Evolutionary conservation across 1,140 invertebrate species (phyloP).

Genomic region (Brachionus sp.): DNA sequence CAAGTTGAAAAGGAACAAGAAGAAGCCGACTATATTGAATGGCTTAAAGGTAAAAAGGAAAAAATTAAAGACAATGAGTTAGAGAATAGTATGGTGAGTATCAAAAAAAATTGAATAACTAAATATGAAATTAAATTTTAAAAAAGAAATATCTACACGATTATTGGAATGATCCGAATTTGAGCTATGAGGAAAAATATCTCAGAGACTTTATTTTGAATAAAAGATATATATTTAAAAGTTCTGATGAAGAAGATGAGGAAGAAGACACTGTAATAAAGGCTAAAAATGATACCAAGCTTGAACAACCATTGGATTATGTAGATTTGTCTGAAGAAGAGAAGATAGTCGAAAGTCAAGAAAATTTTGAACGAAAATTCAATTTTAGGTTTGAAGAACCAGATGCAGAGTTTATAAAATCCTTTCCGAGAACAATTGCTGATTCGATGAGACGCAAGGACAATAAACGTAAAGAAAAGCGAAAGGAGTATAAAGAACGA

Average conservation of each 20-base stretch:
- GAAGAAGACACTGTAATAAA: slow-evolving; percentile 52
- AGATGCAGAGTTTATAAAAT: slow-evolving; percentile 84
- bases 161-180: slow-evolving; percentile 73
- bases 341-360: slow-evolving; percentile 74
- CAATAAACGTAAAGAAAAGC: slow-evolving; percentile 71
- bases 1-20: slow-evolving; percentile 60
- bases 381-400: slow-evolving; percentile 96
- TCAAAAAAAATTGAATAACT: not conserved
- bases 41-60: slow-evolving; percentile 73
- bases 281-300: slow-evolving; percentile 63
- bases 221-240: slow-evolving; percentile 66
- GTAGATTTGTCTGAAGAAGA: slow-evolving; percentile 73
- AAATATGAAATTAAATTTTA: not conserved
- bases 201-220: slow-evolving; percentile 86
- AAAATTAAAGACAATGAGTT: slow-evolving; percentile 62
- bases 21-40: slow-evolving; percentile 72
- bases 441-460: slow-evolving; percentile 76
- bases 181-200: slow-evolving; percentile 80
- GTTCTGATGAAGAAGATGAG: slow-evolving; percentile 62
- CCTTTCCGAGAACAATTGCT: slow-evolving; percentile 81
- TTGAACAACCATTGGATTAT: slow-evolving; percentile 70
- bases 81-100: slow-evolving; percentile 21
- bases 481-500: slow-evolving; percentile 69
- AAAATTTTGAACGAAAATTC: slow-evolving; percentile 87
- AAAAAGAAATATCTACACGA: slow-evolving; percentile 69